These are phyloP conservation scores for Anhinga rufa DNA, from an alignment of 2,113 vertebrate genomes.

Conservation along the genomic window DNA sequence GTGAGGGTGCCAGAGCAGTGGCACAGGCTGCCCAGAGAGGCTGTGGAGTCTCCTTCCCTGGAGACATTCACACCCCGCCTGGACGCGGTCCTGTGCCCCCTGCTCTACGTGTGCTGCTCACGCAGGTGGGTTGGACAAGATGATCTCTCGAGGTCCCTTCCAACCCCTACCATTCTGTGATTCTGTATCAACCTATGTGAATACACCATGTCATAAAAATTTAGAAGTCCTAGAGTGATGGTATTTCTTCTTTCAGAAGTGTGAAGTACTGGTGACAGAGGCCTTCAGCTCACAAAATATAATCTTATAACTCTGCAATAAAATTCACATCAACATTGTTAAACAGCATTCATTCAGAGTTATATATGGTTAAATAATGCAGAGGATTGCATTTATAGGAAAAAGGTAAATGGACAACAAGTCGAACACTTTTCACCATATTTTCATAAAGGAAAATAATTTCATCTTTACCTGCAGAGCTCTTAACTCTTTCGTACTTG, in stretches of 20 bases:
- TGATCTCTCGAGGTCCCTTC: too few species aligned
- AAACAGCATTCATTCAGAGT: neutral
- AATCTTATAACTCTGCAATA: neutral
- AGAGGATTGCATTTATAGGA: neutral
- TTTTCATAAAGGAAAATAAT: neutral
- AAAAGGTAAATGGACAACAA: neutral
- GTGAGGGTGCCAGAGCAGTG: too few species aligned
- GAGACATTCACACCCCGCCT: too few species aligned
- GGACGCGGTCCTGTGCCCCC: too few species aligned
- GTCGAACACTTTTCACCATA: neutral
- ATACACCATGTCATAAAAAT: neutral
- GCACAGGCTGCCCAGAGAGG: too few species aligned
- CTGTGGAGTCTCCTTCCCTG: too few species aligned
- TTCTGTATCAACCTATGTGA: neutral
- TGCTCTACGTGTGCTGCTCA: too few species aligned
- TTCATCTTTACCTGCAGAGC: neutral
- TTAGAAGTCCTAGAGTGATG: neutral
- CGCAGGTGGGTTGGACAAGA: too few species aligned
- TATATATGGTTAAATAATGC: neutral
- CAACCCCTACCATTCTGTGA: too few species aligned
- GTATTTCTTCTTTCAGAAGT: neutral
- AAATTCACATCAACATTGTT: neutral
- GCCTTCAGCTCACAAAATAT: neutral
- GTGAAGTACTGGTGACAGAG: neutral
- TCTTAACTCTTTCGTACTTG: neutral